Evolutionary conservation across 2,113 vertebrate species (phyloP).

Genomic region (Mormoops blainvillei): DNA sequence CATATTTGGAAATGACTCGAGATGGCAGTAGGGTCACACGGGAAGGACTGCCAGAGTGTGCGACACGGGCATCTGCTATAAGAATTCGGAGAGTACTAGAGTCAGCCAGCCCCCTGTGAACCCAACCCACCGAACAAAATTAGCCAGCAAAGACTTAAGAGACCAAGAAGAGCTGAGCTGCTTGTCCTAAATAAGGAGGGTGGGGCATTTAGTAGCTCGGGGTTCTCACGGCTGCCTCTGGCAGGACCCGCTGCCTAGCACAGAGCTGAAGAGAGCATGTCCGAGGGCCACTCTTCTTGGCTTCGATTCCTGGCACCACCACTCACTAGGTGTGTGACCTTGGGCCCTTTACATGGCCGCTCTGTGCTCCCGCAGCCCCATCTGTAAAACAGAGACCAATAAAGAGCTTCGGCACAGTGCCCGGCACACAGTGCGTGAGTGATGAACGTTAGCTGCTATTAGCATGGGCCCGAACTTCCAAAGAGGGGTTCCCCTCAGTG

Average conservation of each 20-base stretch:
- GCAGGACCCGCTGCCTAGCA: not conserved
- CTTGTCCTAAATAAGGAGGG: not conserved
- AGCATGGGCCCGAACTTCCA: not conserved
- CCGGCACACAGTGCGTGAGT: not conserved
- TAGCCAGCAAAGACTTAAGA: not conserved
- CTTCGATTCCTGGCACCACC: not conserved
- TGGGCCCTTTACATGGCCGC: not conserved
- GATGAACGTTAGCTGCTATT: not conserved
- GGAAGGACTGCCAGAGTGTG: not conserved
- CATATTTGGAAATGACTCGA: conserved; percentile 24
- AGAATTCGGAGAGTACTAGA: not conserved
- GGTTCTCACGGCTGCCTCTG: too few species aligned
- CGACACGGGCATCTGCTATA: not conserved
- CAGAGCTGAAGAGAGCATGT: too few species aligned
- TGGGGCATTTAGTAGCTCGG: fast-evolving
- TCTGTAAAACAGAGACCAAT: not conserved
- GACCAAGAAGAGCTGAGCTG: not conserved
- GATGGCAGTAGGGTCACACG: not conserved
- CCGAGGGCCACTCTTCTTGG: not conserved
- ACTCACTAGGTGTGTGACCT: not conserved
- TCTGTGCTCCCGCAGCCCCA: not conserved
- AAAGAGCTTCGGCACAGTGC: too few species aligned
- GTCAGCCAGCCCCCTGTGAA: not conserved
- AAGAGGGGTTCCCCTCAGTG: not conserved
- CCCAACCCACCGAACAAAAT: not conserved